Conservation (phyloP, 2,797 vertebrate genomes). For the Ctenopoma multispine region DNA sequence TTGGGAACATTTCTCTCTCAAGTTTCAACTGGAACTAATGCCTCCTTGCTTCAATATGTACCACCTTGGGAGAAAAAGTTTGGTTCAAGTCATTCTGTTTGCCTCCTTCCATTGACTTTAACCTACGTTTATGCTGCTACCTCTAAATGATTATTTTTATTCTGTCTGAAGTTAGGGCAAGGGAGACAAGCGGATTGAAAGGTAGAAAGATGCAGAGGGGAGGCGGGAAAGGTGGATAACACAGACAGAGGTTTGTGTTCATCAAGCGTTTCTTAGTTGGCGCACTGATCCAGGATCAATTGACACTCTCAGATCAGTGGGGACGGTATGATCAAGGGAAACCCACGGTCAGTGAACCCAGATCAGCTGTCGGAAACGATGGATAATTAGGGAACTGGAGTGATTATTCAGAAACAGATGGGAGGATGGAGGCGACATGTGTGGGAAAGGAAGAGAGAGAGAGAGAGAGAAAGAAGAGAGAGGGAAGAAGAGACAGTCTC, state of each 20-base stretch:
- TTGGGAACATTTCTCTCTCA: slow-evolving; percentile 51
- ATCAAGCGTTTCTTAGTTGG: slow-evolving; percentile 50
- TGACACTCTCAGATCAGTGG: slow-evolving; percentile 60
- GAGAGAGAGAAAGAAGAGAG: slow-evolving; percentile 18
- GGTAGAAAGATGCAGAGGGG: background rate
- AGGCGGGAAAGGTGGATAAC: slow-evolving; percentile 24
- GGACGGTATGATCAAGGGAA: slow-evolving; percentile 63
- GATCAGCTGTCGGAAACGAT: slow-evolving; percentile 66
- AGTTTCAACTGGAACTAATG: slow-evolving; percentile 61
- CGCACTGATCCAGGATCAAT: slow-evolving; percentile 68
- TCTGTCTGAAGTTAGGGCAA: slow-evolving; percentile 29
- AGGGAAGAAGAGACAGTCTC: slow-evolving; percentile 35
- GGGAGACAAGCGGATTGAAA: slow-evolving; percentile 24
- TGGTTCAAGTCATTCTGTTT: slow-evolving; percentile 42
- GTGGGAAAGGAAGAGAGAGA: slow-evolving; percentile 42
- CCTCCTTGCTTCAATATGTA: slow-evolving; percentile 51
- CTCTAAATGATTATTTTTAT: slow-evolving; percentile 46
- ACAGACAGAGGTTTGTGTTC: slow-evolving; percentile 58
- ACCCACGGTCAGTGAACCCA: slow-evolving; percentile 65
- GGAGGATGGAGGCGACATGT: slow-evolving; percentile 62
- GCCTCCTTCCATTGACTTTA: slow-evolving; percentile 48
- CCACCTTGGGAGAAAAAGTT: slow-evolving; percentile 53
- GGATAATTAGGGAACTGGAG: slow-evolving; percentile 72
- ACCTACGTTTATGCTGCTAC: slow-evolving; percentile 46
- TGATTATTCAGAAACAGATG: slow-evolving; percentile 74